Base-by-base conservation (phyloP, 1,140 invertebrate species). In the Ruditapes philippinarum region DNA sequence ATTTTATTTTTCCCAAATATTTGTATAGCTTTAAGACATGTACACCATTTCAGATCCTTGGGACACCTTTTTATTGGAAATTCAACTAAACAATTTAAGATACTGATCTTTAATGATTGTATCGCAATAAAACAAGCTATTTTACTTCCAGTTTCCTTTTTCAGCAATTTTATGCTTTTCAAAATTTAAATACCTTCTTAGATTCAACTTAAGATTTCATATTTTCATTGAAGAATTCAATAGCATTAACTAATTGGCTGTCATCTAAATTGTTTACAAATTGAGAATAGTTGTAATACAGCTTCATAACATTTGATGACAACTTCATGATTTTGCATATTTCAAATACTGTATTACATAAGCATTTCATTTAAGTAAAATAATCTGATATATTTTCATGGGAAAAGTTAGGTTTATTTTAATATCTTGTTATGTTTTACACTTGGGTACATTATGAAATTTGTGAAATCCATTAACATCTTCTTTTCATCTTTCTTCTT, bases 11-110 rank as follows among this genome's bases (percentile, higher is more conserved):
- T 70, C 85, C 42, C 57, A 65, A 62, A 45, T 88, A 62, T 80
- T 79, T 88, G 45, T 70, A 70, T 88, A 88, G 85, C 85, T 88
- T 79, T 36, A 79, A 88, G 85, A 88, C 76, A 88, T 80, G 22
- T 88, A 65, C 38, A 51, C 42, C 1, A 22, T 51, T 2, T 88
- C n/a, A 49, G 38, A 36, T 45, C 85, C 85, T 80, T 25, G 45
- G 85, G 85, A 79, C 74, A 79, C 62, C 31, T 25, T 88, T 88
- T 88, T 88, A 88, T 68, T 80, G 7, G 5, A 28, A 86, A 42
- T 57, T 57, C 25, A 84, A 73, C 31, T n/a, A 68, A 74, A 86
- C 38, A 68, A 76, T 42, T 68, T 19, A 38, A 79, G 85, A 88
- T 88, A 88, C 62, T 36, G 74, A 88, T 88, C 85, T 78, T 76